Evolutionary conservation across 1,140 invertebrate genomes (phyloP), one percentile per base, ranked within the genome.

Genomic region (Brachionus sp.): DNA sequence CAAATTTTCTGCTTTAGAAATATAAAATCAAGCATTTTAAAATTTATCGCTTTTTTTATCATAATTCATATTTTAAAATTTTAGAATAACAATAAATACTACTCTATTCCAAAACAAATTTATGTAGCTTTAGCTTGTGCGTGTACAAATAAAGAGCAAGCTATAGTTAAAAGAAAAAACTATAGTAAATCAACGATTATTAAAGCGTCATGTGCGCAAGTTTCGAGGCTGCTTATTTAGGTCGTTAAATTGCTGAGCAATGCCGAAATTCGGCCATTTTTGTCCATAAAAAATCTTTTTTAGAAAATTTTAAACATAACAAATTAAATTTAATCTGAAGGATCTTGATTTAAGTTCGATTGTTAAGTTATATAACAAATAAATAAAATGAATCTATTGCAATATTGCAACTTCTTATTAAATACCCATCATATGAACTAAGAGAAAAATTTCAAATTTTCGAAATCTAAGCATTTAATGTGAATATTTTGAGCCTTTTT

Each of bases 281-380:
- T 66, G 25, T 33, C 64, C 64, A 64, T 6, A 10, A 33, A 23
- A 25, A 9, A 64, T 64, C 7, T 33, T 16, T 16, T 10, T 25
- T 64, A 10, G n/a, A 12, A 66, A 66, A 4, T 33, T 35, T 37
- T 6, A 4, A 16, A 53, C 3, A 57, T 7, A 23, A 7, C 19
- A 57, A 53, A 53, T 19, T 9, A 25, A 57, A 19, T 19, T 57
- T 19, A 70, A 37, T 39, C 66, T 39, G 33, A 19, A 19, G 9
- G 16, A 39, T 33, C 66, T 70, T 12, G 66, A 70, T 35, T 70
- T 66, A 66, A 66, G 64, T 33, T 66, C 37, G 10, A 70, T 75
- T 75, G 70, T 75, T 75, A 75, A 46, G 70, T 75, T 75, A 46
- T 25, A 46, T 75, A 29, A 75, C 46, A 13, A 46, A 70, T 70